Conservation (phyloP, 2,888 invertebrate genomes). For the Dilophus febrilis region DNA sequence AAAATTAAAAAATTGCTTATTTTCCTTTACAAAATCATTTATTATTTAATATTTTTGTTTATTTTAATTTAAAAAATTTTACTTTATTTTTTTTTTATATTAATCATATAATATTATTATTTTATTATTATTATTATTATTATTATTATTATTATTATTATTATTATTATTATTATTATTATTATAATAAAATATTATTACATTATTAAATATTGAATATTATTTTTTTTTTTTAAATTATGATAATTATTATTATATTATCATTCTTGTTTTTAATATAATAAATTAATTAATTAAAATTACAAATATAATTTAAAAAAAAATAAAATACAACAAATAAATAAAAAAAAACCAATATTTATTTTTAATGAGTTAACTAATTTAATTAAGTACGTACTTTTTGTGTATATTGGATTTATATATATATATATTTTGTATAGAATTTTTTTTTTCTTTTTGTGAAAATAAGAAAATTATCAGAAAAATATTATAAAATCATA, state of each 20-base stretch:
- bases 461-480: neutral
- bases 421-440: slow-evolving; percentile 4
- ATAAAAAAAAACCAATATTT: slow-evolving; percentile 1
- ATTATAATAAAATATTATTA: too few relatives aligned
- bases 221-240: too few relatives aligned
- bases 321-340: neutral
- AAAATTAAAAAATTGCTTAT: too few relatives aligned
- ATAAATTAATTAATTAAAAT: neutral
- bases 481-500: neutral
- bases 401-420: slow-evolving; percentile 5
- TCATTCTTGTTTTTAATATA: neutral
- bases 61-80: too few relatives aligned
- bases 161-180: too few relatives aligned
- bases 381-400: slow-evolving; percentile 3
- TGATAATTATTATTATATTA: neutral
- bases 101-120: too few relatives aligned
- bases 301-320: neutral
- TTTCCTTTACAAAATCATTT: too few relatives aligned
- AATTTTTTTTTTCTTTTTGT: neutral
- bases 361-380: slow-evolving; percentile 3
- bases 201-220: too few relatives aligned
- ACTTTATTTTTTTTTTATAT: too few relatives aligned
- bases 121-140: too few relatives aligned
- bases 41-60: too few relatives aligned
- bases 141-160: too few relatives aligned